Evolutionary conservation across 2,888 invertebrate species (phyloP), one percentile per base, ranked within the genome.

Genomic region (Esperia sulphurella): DNA sequence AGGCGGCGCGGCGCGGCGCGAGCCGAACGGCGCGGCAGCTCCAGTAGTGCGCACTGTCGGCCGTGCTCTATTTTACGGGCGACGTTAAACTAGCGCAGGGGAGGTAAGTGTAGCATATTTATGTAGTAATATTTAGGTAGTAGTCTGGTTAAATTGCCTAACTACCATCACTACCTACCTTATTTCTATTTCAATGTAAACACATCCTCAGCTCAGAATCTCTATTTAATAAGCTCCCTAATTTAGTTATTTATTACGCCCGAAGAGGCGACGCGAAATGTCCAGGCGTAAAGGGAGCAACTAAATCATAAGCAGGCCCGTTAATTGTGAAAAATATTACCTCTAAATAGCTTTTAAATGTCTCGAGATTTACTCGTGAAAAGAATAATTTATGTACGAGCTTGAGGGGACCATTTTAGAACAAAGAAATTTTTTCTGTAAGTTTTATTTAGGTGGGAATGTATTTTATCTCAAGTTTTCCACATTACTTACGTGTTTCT

Each of bases 251-350:
- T 83, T 80, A 83, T 80, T 53, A 66, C 61, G 56, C 44, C 12
- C 47, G 55, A 62, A 61, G 65, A 60, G 64, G 60, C 59, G 62
- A 70, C 65, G 72, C 68, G 65, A 77, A 80, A 75, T 72, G 70
- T 76, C 67, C 62, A 63, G 55, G 61, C 41, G 61, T 47, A 59
- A 61, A 56, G 53, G 52, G 54, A 58, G 55, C 64, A 57, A 57
- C 56, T 83, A 80, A 83, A 83, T 84, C 77, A 80, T 70, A 64
- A 64, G 60, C 60, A 59, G 62, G 54, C 56, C 42, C 52, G 63
- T 76, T 83, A 80, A 83, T 83, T 84, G 75, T 76, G 71, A 83
- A 83, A 83, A 83, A 82, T 78, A 80, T 75, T 78, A 70, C 66
- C 58, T 46, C 61, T 59, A 59, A 72, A 75, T 69, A 63, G 61